A percentile compares a stretch with the other conserved stretches of the same genome.
phyloP scores from a whole-genome alignment of 2,888 invertebrate genomes.

The Pimpla rufipes region DNA sequence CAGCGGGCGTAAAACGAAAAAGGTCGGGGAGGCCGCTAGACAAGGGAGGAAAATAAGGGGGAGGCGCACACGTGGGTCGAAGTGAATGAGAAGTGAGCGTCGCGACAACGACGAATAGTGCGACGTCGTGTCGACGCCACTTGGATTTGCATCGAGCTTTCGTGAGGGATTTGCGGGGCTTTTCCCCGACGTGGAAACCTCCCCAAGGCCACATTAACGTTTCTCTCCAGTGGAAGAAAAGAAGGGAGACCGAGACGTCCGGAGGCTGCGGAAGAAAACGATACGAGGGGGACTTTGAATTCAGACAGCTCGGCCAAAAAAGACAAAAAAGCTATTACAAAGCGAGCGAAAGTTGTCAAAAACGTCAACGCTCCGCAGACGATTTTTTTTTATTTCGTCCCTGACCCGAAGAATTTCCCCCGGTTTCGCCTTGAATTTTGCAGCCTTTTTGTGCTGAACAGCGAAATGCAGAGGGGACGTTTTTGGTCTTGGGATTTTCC shows the following conservation, averaged over 20 bases:
- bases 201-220: conserved; percentile 40
- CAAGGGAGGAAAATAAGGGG: conserved; percentile 58
- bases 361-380: neutral
- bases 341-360: neutral
- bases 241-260: neutral
- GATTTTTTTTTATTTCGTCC: neutral
- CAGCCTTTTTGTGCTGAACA: neutral
- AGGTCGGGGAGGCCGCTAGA: conserved; percentile 8
- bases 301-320: neutral
- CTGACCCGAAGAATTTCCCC: neutral
- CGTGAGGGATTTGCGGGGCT: conserved; percentile 24
- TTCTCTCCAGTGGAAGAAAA: neutral
- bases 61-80: conserved; percentile 62
- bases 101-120: conserved; percentile 16
- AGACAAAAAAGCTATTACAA: neutral
- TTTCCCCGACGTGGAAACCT: conserved; percentile 20
- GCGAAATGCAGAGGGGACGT: neutral
- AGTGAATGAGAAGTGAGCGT: conserved; percentile 67
- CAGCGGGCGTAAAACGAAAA: neutral
- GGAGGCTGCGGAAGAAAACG: neutral
- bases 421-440: neutral
- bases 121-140: conserved; percentile 32
- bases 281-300: neutral
- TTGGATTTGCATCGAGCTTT: conserved; percentile 48
- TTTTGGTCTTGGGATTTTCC: neutral